Percentiles rank a stretch among this genome's conserved stretches.
Evolutionary conservation across 2,888 invertebrate genomes (phyloP).

Genomic region (Tenthredo amoena): DNA sequence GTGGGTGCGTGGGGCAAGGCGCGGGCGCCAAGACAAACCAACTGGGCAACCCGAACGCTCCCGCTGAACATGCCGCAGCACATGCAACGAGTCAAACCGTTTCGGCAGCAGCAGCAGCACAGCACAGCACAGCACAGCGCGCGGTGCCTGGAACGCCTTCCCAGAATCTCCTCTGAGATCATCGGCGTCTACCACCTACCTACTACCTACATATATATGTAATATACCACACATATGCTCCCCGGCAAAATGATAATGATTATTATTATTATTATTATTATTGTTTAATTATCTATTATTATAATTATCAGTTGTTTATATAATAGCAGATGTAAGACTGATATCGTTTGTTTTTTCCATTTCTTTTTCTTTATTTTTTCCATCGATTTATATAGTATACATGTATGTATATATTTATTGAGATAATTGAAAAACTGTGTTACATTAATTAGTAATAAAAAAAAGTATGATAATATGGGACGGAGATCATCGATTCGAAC

Average conservation of each 20-base stretch:
- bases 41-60: neutral
- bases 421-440: too few species aligned
- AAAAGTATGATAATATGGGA: too few species aligned
- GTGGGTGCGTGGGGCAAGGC: neutral
- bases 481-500: neutral
- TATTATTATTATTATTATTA: too few species aligned
- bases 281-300: too few species aligned
- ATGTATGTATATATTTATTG: too few species aligned
- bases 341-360: too few species aligned
- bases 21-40: neutral
- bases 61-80: neutral
- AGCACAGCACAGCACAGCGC: neutral
- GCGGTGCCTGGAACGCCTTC: constrained; percentile 46
- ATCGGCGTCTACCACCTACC: constrained; percentile 22
- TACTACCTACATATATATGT: neutral
- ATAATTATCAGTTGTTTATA: neutral
- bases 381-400: too few species aligned
- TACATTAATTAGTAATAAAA: too few species aligned
- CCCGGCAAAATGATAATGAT: neutral
- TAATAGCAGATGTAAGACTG: neutral
- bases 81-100: neutral
- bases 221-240: neutral
- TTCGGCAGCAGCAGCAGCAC: neutral
- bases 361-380: too few species aligned
- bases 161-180: constrained; percentile 36